Base-by-base conservation (phyloP, 2,888 invertebrate genomes). In the Platycheirus rosarum region DNA sequence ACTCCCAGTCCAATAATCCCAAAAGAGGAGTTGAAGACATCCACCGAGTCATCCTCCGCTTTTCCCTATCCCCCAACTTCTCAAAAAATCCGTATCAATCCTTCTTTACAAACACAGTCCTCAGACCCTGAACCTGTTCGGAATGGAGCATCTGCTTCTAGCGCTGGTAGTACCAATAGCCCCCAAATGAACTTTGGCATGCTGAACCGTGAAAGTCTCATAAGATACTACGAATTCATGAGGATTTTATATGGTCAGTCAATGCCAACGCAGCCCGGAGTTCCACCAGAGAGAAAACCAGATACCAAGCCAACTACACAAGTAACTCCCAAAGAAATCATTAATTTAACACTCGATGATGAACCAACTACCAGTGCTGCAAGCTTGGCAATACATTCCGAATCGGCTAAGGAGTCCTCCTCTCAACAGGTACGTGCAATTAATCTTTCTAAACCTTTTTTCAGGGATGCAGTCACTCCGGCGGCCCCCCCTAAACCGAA, bases 141-240 rank as follows among this genome's bases (percentile, higher is more conserved):
- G 37, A 53, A 69, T 32, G 66, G 55, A 6, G 79, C 49, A 1
- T 8, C 60, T 2, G 49, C 16, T 37, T 23, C 32, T 8, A 57
- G 51, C 46, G 16, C 79, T 84, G 40, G 42, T 44, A 48, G 51
- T 48, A 20, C 14, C 5, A 48, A 26, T 29, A 44, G 44, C 23
- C 85, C 62, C 5, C 84, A 53, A 13, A 63, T 48, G 76, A 88
- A 89, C 60, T 85, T 88, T 84, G 86, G 89, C 76, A 84, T 88
- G 73, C 70, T 89, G 2, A 82, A 77, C 26, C 77, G 82, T 4
- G 89, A 89, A 14, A 89, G 87, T 86, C 87, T 89, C 11, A 73
- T 89, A 32, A 86, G 88, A 35, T 89, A 89, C 75, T 89, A 89
- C 73, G 89, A 89, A 60, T 89, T 89, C 57, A 89, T 89, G 89